These are phyloP conservation scores for Brachionus calyciflorus DNA, from an alignment of 1,140 invertebrate genomes.

Conservation along the genomic window DNA sequence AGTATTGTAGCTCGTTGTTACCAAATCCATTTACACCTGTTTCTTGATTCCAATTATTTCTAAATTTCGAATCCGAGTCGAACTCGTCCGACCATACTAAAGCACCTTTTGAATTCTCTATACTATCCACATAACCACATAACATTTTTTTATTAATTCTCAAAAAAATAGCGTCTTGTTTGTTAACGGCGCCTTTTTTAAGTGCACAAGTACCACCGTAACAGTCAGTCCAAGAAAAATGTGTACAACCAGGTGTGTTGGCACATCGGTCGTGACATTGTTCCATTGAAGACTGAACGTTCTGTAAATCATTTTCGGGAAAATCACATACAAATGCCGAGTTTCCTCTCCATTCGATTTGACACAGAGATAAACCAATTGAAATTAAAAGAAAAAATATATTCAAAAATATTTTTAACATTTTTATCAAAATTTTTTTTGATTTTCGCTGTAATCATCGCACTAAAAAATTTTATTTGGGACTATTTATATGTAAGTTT, in stretches of 20 bases:
- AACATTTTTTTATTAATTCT: constrained; percentile 44
- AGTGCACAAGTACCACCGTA: constrained; percentile 43
- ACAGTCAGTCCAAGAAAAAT: constrained; percentile 44
- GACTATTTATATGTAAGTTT: no score
- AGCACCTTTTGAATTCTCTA: constrained; percentile 25
- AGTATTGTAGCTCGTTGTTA: constrained; percentile 47
- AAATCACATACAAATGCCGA: constrained; percentile 32
- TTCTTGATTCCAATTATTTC: constrained; percentile 47
- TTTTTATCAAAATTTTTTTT: no score
- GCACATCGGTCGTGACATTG: not conserved
- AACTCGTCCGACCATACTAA: constrained; percentile 49
- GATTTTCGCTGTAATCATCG: no score
- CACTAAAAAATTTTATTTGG: no score
- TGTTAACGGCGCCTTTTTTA: constrained; percentile 40
- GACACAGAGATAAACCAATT: no score
- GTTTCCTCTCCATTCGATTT: no score
- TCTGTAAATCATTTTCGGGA: not conserved
- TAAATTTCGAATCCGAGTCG: constrained; percentile 25
- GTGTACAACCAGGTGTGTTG: constrained; percentile 44
- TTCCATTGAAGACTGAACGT: not conserved
- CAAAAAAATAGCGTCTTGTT: constrained; percentile 33
- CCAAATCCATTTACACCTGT: constrained; percentile 45
- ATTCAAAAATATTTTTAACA: no score
- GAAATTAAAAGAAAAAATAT: no score
- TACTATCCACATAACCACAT: constrained; percentile 44